Evolutionary conservation across 2,797 vertebrate species (phyloP), one percentile per base, ranked within the genome.

Genomic region (Siniperca undulata): DNA sequence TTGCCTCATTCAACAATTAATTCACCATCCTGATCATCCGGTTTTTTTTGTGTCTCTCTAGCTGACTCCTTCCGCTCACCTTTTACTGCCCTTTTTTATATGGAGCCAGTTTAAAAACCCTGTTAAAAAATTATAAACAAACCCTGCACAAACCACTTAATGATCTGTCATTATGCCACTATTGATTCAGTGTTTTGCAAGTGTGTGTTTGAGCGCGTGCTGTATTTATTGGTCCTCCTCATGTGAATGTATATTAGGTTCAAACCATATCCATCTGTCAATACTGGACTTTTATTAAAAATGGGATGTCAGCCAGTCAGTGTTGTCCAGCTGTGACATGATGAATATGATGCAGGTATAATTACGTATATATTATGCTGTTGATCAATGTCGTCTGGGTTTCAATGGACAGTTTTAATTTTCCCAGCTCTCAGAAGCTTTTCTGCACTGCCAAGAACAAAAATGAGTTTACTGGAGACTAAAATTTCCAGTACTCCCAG

Each of bases 1-100:
- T 77, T 24, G 9, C 58, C 70, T 86, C 74, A 16, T 76, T 72
- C 73, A 20, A 83, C 84, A 79, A 91, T 93, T 94, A 90, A 88
- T 88, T 68, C 77, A 1, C 65, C 74, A 9, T 79, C 74, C 66
- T 77, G 87, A 74, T 85, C 79, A 42, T 68, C 59, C 20, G 1
- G 1, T 27, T 27, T 27, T 27, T n/a, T 55, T n/a, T 44, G 2
- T 44, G 12, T 44, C 7, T 30, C 79, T 52, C 65, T 36, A 2
- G 27, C 70, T 24, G 55, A 73, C 34, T 80, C 38, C 60, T 62
- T 61, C 71, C 13, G 17, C 24, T 83, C 73, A 68, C 59, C 68
- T 17, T 66, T 77, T 42, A 19, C 24, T 11, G 16, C 20, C 60
- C 44, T 9, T 22, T 24, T 77, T 42, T 60, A 34, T 73, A 30